These are phyloP conservation scores for Brachypodius melanocephalos DNA, from an alignment of 2,113 vertebrate genomes.

Conservation along the genomic window DNA sequence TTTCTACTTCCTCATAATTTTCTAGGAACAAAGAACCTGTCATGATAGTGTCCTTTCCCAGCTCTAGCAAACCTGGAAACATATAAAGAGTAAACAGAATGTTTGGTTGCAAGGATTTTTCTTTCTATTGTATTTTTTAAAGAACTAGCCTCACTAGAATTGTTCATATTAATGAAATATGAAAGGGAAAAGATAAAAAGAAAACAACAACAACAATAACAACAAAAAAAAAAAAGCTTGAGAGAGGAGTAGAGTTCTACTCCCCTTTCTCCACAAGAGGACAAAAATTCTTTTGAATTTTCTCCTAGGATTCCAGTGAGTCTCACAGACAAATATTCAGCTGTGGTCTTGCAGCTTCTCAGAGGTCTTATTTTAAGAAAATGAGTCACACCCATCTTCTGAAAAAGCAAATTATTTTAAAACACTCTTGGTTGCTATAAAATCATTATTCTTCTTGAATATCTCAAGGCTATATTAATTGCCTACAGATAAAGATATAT, in stretches of 20 bases:
- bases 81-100: not conserved
- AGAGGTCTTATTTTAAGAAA: not conserved
- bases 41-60: not conserved
- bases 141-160: not conserved
- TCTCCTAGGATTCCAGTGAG: not conserved
- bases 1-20: not conserved
- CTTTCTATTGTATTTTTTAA: not conserved
- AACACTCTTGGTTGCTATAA: not conserved
- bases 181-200: not conserved
- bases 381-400: not conserved
- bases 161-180: not conserved
- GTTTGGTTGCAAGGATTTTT: not conserved
- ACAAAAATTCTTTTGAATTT: not conserved
- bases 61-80: not conserved
- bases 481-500: slow-evolving; percentile 56
- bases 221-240: not conserved
- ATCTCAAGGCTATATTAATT: slow-evolving; percentile 29
- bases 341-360: not conserved
- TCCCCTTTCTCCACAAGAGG: not conserved
- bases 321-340: not conserved
- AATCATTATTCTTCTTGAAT: slow-evolving; percentile 24
- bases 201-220: no score
- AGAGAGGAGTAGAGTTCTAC: not conserved
- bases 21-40: not conserved
- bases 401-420: slow-evolving; percentile 17